Base-by-base conservation (phyloP, 2,888 invertebrate genomes). In the Tachystola acroxantha region DNA sequence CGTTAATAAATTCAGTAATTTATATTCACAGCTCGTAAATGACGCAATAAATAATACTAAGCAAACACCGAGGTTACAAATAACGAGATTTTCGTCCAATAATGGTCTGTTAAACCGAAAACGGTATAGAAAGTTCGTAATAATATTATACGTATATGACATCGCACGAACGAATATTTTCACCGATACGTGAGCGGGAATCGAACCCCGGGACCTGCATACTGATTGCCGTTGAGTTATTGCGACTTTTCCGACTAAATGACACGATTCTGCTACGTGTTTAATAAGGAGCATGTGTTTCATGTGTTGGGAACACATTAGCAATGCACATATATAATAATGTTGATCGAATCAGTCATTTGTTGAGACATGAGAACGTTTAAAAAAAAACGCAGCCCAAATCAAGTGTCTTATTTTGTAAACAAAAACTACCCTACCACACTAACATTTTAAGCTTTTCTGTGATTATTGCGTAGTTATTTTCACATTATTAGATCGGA, bases 71-170 rank as follows among this genome's bases (percentile, higher is more conserved):
- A 11, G 27, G n/a, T 32, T 25, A 16, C 26, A 34, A 25, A 28
- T 12, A 30, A 11, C 7, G 27, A 16, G 10, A 34, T 64, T 73
- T 70, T 61, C 50, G 46, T 48, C 57, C 52, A 57, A 57, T 62
- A 66, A 66, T 57, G 53, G 47, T 48, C 51, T 50, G 57, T 66
- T 10, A 55, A 47, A 55, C 67, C 76, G 45, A 72, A 79, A 77
- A 68, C 51, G 74, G 74, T 46, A 54, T 73, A 78, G 84, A 84
- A 85, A 85, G 84, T 27, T 69, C 52, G 62, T 68, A 69, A 69
- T 75, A 77, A 64, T 54, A 42, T 63, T 60, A 68, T 59, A n/a
- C n/a, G n/a, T n/a, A 69, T 71, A 73, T 69, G 67, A 69, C 55
- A 56, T 62, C 56, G 60, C 65, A 67, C 64, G 61, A 64, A 63